These are phyloP conservation scores for Talpa occidentalis DNA, from an alignment of 2,113 vertebrate genomes.

Conservation along the genomic window DNA sequence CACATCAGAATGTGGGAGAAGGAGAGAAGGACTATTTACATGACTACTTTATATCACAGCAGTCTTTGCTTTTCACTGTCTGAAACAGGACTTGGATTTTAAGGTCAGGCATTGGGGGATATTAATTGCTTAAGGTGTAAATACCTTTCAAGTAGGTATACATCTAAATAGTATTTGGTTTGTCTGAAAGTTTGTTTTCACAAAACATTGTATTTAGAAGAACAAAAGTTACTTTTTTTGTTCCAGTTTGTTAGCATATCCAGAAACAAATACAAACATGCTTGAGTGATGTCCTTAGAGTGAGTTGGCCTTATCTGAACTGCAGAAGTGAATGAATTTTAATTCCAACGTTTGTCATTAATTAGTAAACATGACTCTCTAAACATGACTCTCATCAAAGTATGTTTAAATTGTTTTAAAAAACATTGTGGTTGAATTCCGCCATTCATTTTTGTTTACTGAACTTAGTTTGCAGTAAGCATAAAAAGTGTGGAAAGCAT, in stretches of 20 bases:
- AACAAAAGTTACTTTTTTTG: background rate
- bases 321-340: background rate
- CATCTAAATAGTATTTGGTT: background rate
- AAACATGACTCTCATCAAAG: slow-evolving; percentile 34
- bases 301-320: background rate
- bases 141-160: background rate
- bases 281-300: background rate
- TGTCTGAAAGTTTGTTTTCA: slow-evolving; percentile 2
- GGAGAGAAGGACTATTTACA: background rate
- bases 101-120: background rate
- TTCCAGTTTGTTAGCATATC: background rate
- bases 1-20: background rate
- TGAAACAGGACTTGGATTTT: background rate
- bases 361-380: slow-evolving; percentile 5
- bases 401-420: slow-evolving; percentile 50
- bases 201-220: background rate
- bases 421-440: background rate
- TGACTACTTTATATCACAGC: background rate
- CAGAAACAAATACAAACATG: slow-evolving; percentile 11
- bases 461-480: slow-evolving; percentile 32
- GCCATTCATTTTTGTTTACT: background rate
- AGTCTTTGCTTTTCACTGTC: background rate
- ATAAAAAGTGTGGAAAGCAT: background rate
- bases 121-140: background rate
- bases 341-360: slow-evolving; percentile 20